phyloP scores from a whole-genome alignment of 2,113 vertebrate genomes.

The Prionailurus bengalensis region DNA sequence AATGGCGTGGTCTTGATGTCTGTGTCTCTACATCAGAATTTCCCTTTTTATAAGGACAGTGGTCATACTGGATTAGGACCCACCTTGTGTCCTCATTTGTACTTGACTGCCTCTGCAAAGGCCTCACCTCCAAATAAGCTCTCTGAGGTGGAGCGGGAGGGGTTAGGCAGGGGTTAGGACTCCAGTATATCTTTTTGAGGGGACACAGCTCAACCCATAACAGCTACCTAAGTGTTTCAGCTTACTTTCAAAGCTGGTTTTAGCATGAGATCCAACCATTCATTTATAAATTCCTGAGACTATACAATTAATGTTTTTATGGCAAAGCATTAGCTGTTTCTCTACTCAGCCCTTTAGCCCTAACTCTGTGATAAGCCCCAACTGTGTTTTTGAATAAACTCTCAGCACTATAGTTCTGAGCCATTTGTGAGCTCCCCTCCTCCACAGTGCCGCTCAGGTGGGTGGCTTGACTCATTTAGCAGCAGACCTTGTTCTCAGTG shows the following conservation, averaged over 20 bases:
- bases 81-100: background rate
- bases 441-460: fast-evolving
- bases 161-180: background rate
- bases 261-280: background rate
- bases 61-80: background rate
- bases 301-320: background rate
- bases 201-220: background rate
- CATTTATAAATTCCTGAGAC: constrained; percentile 16
- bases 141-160: fast-evolving
- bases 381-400: background rate
- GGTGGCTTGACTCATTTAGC: background rate
- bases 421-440: background rate
- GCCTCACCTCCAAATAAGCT: background rate
- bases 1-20: background rate
- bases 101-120: background rate
- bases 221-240: background rate
- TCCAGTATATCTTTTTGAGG: background rate
- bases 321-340: background rate
- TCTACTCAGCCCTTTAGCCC: background rate
- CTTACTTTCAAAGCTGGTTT: constrained; percentile 26
- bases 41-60: background rate
- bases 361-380: background rate
- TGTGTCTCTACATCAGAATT: background rate
- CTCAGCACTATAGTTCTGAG: background rate
- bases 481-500: background rate